phyloP scores from a whole-genome alignment of 2,797 vertebrate species.

The Gouania willdenowi region DNA sequence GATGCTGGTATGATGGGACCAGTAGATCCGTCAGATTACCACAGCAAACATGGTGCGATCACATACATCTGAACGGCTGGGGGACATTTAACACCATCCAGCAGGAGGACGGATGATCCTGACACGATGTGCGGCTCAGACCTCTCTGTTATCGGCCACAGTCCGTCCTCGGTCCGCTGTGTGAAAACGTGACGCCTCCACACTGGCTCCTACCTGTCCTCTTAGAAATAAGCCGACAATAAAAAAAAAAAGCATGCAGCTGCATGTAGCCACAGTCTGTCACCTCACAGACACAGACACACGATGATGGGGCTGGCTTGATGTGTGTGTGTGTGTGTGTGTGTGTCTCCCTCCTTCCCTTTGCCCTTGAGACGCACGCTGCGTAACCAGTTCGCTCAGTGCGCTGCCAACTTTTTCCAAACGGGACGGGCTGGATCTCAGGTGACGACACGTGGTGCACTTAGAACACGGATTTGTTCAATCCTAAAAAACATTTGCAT shows the following conservation, averaged over 20 bases:
- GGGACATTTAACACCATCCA: slow-evolving; percentile 14
- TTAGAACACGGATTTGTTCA: no score
- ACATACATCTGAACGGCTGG: slow-evolving; percentile 30
- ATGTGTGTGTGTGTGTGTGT: slow-evolving; percentile 49
- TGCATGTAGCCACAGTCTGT: no score
- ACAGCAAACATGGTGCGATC: slow-evolving; percentile 37
- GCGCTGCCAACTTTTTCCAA: slow-evolving; percentile 73
- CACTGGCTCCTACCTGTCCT: slow-evolving; percentile 31
- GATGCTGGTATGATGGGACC: slow-evolving; percentile 26
- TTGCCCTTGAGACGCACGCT: slow-evolving; percentile 75
- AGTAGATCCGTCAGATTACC: slow-evolving; percentile 33
- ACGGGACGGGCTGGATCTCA: slow-evolving; percentile 63
- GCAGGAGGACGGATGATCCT: slow-evolving; percentile 23
- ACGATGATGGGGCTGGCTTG: slow-evolving; percentile 38
- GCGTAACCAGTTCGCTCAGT: slow-evolving; percentile 69
- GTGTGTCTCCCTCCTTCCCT: slow-evolving; percentile 61
- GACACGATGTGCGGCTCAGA: slow-evolving; percentile 27
- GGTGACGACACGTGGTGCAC: no score
- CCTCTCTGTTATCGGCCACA: slow-evolving; percentile 40
- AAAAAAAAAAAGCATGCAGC: no score
- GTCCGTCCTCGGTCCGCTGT: slow-evolving; percentile 21
- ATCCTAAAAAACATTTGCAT: no score
- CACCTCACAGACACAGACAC: not conserved
- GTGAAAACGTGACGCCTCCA: slow-evolving; percentile 55
- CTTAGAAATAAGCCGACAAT: slow-evolving; percentile 33